phyloP scores from a whole-genome alignment of 1,140 invertebrate species.

The Drosophila busckii region DNA sequence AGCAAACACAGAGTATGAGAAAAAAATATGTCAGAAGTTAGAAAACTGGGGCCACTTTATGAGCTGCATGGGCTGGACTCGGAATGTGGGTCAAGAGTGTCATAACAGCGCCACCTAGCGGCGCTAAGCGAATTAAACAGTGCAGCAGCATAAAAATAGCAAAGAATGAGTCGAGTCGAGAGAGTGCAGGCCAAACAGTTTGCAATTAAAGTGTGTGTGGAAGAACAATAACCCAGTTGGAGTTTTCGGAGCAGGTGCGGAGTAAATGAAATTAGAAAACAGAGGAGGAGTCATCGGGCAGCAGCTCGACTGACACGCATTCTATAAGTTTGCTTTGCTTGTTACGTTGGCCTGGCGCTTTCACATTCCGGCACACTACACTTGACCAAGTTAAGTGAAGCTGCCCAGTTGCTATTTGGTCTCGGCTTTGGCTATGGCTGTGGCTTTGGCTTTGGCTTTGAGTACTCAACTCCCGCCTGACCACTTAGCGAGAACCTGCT shows the following conservation, averaged over 20 bases:
- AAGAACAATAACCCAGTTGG: conserved; percentile 39
- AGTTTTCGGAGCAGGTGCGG: not conserved
- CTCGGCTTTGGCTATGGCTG: not conserved
- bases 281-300: not conserved
- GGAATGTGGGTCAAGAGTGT: conserved; percentile 64
- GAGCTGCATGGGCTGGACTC: conserved; percentile 14
- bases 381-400: conserved; percentile 68
- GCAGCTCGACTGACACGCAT: conserved; percentile 50
- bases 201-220: conserved; percentile 63
- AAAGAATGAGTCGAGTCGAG: conserved; percentile 11
- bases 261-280: conserved; percentile 65
- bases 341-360: conserved; percentile 59
- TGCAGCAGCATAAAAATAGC: conserved; percentile 70
- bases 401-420: conserved; percentile 5
- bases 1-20: not conserved
- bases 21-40: not conserved
- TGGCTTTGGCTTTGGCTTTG: conserved; percentile 9
- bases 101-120: conserved; percentile 52
- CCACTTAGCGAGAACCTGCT: conserved; percentile 49
- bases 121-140: conserved; percentile 63
- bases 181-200: conserved; percentile 50
- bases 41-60: conserved; percentile 20
- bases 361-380: conserved; percentile 59
- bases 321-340: conserved; percentile 38
- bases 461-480: conserved; percentile 29